Evolutionary conservation across 2,113 vertebrate genomes (phyloP).

Genomic region (Halichoerus grypus): DNA sequence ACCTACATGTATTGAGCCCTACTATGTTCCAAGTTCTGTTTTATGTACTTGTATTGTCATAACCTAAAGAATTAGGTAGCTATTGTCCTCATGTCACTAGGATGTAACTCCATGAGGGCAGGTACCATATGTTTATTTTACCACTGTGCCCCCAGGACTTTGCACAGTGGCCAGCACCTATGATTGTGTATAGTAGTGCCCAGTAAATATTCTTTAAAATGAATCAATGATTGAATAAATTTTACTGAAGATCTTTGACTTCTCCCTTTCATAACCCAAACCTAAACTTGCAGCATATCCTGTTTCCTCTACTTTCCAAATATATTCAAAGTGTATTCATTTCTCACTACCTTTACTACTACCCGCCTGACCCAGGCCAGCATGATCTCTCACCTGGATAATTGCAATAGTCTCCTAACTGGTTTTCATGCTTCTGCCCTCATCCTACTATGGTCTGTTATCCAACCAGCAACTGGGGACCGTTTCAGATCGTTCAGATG

Average conservation of each 20-base stretch:
- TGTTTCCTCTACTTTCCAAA: slow-evolving; percentile 2
- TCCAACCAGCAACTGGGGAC: not conserved
- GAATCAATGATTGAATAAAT: not conserved
- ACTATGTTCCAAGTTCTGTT: not conserved
- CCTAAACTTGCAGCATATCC: not conserved
- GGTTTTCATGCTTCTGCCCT: not conserved
- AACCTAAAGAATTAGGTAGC: not conserved
- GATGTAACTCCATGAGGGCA: not conserved
- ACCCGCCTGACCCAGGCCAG: not conserved
- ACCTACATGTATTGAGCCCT: not conserved
- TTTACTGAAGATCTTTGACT: not conserved
- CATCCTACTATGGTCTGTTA: not conserved
- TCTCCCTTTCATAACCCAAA: not conserved
- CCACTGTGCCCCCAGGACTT: not conserved
- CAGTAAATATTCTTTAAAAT: not conserved
- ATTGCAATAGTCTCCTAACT: not conserved
- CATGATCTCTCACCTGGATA: not conserved
- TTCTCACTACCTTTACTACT: not conserved
- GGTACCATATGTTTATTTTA: not conserved
- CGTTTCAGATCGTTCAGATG: not conserved
- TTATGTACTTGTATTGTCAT: not conserved
- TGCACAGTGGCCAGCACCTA: not conserved
- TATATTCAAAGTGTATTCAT: not conserved
- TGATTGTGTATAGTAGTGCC: not conserved
- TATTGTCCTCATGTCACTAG: not conserved